Evolutionary conservation across 2,888 invertebrate genomes (phyloP).

Genomic region (Girardia tigrina): DNA sequence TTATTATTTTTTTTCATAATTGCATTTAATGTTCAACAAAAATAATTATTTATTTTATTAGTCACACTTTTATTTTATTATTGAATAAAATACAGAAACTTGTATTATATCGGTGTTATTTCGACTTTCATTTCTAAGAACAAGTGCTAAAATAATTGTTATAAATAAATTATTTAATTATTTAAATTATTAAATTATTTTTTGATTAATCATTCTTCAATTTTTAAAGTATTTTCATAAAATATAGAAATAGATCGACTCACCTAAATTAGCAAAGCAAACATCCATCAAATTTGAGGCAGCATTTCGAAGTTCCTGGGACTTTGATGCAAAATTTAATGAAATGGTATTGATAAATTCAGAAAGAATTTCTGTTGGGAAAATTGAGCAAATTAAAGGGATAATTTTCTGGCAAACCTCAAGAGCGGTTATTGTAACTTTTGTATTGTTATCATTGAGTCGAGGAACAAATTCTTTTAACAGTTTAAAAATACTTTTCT

Average conservation of each 20-base stretch:
- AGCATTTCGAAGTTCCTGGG: neutral
- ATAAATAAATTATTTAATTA: neutral
- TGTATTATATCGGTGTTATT: no score
- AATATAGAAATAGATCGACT: neutral
- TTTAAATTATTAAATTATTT: neutral
- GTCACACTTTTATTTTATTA: no score
- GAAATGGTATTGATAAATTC: conserved; percentile 1
- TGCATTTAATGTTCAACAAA: no score
- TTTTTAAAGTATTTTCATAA: neutral
- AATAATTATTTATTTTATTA: no score
- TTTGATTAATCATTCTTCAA: neutral
- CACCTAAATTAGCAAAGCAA: neutral
- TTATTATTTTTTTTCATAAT: no score
- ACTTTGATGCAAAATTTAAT: neutral
- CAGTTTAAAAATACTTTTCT: neutral
- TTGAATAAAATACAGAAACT: no score
- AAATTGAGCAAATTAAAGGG: neutral
- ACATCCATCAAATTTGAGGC: neutral
- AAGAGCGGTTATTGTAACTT: neutral
- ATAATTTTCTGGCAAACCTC: conserved; percentile 13
- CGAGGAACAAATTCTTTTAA: neutral
- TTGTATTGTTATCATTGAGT: conserved; percentile 11
- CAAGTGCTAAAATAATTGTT: no score
- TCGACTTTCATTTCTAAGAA: no score
- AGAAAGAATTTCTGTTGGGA: neutral